Evolutionary conservation across 1,140 invertebrate genomes (phyloP).

Genomic region (Tetraneura akinire): DNA sequence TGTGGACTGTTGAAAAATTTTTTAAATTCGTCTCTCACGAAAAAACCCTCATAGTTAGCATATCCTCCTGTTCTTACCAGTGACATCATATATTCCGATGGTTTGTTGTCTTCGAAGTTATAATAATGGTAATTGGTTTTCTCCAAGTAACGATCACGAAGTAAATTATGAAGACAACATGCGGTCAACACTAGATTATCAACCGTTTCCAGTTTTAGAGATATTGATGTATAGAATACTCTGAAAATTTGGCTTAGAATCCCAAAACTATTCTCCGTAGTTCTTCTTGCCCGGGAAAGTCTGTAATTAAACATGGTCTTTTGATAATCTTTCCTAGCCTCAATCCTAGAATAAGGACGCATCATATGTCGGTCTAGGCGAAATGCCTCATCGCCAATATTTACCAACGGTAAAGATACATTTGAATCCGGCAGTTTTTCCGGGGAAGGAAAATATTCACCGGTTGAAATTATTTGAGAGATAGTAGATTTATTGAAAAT

Average conservation of each 20-base stretch:
- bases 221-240: conserved; percentile 24
- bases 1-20: conserved; percentile 11
- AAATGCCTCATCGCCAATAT: conserved; percentile 7
- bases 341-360: conserved; percentile 29
- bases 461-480: not conserved
- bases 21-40: conserved; percentile 11
- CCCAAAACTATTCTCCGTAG: conserved; percentile 26
- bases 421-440: conserved; percentile 23
- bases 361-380: conserved; percentile 26
- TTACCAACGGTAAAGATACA: conserved; percentile 18
- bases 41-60: conserved; percentile 16
- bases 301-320: conserved; percentile 53
- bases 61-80: conserved; percentile 8
- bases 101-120: conserved; percentile 14
- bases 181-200: conserved; percentile 21
- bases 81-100: conserved; percentile 1
- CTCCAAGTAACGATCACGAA: conserved; percentile 24
- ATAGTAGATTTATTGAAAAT: conserved; percentile 31
- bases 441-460: conserved; percentile 23
- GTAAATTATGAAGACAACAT: conserved; percentile 33
- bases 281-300: conserved; percentile 24
- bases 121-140: conserved; percentile 15
- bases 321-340: conserved; percentile 32
- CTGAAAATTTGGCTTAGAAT: conserved; percentile 15
- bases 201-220: not conserved